These are phyloP conservation scores for Lethenteron camtschaticum DNA, from an alignment of 2,113 vertebrate genomes.

Conservation along the genomic window DNA sequence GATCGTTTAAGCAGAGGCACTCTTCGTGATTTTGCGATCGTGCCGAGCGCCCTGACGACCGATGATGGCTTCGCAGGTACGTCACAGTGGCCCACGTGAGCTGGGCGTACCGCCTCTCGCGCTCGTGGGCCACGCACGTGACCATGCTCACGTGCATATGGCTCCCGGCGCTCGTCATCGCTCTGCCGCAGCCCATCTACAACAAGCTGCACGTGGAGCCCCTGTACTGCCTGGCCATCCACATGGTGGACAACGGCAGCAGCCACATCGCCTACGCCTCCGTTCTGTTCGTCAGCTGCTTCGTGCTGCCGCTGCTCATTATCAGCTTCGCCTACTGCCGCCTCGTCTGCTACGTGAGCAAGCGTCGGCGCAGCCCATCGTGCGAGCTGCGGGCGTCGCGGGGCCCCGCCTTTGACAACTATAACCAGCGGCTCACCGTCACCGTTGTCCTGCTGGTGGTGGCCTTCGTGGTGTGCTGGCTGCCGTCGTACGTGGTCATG, in stretches of 20 bases:
- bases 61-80: constrained; percentile 12
- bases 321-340: constrained; percentile 28
- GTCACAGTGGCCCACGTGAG: constrained; percentile 26
- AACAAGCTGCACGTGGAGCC: constrained; percentile 13
- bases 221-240: constrained; percentile 28
- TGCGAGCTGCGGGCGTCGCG: constrained; percentile 9
- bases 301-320: constrained; percentile 24
- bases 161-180: constrained; percentile 22
- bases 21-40: no score
- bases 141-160: constrained; percentile 19
- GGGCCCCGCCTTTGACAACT: constrained; percentile 22
- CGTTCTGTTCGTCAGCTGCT: constrained; percentile 27
- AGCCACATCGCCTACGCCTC: constrained; percentile 24
- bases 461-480: constrained; percentile 32
- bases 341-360: constrained; percentile 27
- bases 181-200: constrained; percentile 28
- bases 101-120: constrained; percentile 20
- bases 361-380: constrained; percentile 8
- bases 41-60: no score
- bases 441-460: constrained; percentile 29
- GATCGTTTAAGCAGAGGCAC: no score
- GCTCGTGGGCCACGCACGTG: constrained; percentile 15
- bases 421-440: constrained; percentile 31
- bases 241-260: constrained; percentile 18
- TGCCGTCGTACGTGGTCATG: constrained; percentile 32